A percentile compares a stretch with the other conserved stretches of the same genome.
Conservation (phyloP, 2,113 vertebrate genomes). For the Nerophis lumbriciformis region DNA sequence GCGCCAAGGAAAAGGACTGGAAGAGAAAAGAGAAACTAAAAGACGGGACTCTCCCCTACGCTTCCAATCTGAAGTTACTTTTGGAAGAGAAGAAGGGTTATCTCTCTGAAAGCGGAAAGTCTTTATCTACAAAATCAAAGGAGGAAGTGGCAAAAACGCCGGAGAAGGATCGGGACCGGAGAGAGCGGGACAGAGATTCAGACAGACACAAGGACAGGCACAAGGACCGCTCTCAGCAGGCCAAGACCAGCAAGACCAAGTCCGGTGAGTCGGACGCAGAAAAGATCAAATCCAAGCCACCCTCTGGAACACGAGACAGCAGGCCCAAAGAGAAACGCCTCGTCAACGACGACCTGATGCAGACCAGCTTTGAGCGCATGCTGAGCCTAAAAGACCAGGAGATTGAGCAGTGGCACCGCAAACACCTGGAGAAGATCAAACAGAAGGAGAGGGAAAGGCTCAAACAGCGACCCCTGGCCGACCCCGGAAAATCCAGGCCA, state of each 20-base stretch:
- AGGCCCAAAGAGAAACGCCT: conserved; percentile 93
- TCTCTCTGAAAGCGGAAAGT: conserved; percentile 75
- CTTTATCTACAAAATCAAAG: conserved; percentile 77
- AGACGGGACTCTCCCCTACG: conserved; percentile 68
- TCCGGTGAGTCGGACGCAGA: conserved; percentile 69
- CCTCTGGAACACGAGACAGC: conserved; percentile 74
- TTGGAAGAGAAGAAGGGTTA: conserved; percentile 83
- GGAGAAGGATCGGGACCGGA: conserved; percentile 89
- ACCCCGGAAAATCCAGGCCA: conserved; percentile 81
- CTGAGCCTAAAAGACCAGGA: conserved; percentile 96
- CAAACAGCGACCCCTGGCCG: conserved; percentile 79
- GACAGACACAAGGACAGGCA: conserved; percentile 89
- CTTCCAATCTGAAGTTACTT: conserved; percentile 73
- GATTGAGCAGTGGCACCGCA: conserved; percentile 97
- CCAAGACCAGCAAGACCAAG: conserved; percentile 67
- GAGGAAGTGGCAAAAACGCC: conserved; percentile 82
- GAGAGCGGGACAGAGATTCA: conserved; percentile 78
- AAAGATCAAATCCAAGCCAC: conserved; percentile 70
- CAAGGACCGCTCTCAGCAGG: conserved; percentile 81
- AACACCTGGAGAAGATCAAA: conserved; percentile 98
- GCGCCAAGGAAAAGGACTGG: conserved; percentile 80
- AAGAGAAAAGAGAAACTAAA: conserved; percentile 83
- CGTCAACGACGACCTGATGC: conserved; percentile 97
- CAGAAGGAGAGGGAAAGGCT: conserved; percentile 94
- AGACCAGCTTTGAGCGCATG: conserved; percentile 98